Evolutionary conservation across 1,140 invertebrate species (phyloP).

Genomic region (Lerema accius): DNA sequence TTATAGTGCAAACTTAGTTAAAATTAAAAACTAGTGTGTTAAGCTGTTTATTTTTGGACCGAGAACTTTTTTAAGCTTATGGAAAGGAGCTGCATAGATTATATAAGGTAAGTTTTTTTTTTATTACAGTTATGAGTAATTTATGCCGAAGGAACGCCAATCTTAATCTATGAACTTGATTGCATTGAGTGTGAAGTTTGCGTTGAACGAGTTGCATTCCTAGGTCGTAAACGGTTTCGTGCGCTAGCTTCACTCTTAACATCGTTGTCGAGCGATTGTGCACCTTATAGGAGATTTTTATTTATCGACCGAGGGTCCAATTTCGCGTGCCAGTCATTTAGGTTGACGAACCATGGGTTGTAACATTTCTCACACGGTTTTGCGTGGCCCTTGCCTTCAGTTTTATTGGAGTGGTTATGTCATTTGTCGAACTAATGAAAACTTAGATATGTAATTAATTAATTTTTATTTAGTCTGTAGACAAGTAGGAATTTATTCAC

Average conservation of each 20-base stretch:
- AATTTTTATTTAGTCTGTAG: too few species aligned
- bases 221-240: slow-evolving; percentile 53
- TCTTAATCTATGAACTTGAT: slow-evolving; percentile 82
- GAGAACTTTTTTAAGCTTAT: slow-evolving; percentile 52
- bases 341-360: slow-evolving; percentile 56
- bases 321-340: slow-evolving; percentile 30
- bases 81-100: slow-evolving; percentile 58
- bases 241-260: slow-evolving; percentile 46
- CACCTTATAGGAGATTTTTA: slow-evolving; percentile 44
- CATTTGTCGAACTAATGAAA: too few species aligned
- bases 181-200: slow-evolving; percentile 61
- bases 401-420: background rate
- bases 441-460: too few species aligned
- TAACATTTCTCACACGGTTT: slow-evolving; percentile 41
- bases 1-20: slow-evolving; percentile 73
- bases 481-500: too few species aligned
- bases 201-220: slow-evolving; percentile 60
- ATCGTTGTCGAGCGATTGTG: slow-evolving; percentile 40
- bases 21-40: slow-evolving; percentile 57
- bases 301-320: slow-evolving; percentile 21
- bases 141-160: slow-evolving; percentile 63
- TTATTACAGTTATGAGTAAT: slow-evolving; percentile 54
- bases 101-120: slow-evolving; percentile 59
- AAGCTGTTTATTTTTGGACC: slow-evolving; percentile 35
- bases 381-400: slow-evolving; percentile 35